Base-by-base conservation (phyloP, 1,140 invertebrate genomes). In the Frieseomelitta varia region DNA sequence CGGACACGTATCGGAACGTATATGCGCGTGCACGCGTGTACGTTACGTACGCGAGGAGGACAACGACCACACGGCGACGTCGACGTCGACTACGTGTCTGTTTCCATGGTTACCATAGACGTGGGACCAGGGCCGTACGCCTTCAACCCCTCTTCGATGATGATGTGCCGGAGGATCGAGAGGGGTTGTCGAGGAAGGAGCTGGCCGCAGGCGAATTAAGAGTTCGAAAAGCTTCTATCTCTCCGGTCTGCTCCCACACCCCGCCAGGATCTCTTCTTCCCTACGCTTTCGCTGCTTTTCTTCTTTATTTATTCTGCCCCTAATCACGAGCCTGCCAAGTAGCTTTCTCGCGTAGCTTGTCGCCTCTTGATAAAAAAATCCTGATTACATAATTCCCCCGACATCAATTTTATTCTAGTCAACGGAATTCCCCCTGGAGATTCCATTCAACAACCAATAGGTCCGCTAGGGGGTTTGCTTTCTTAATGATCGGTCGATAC, bases 151-250 rank as follows among this genome's bases (percentile, higher is more conserved):
- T 63, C 82, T 76, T 86, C 81, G 77, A 79, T 69, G 80, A 73
- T 85, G 81, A 87, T 88, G 75, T 63, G 77, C 85, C 58, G 65
- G 78, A 68, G 81, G 84, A 79, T 87, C 84, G 88, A 83, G 84
- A 86, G 78, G 79, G 86, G 85, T 82, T 73, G 71, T 34, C 84
- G 75, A 90, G 85, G 82, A 88, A 85, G 84, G 85, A 84, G 89
- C 85, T 85, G 90, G 90, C 90, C 90, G 87, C 88, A 82, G 91
- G 91, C 91, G 90, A 92, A 91, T 92, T 92, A 91, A 92, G 92
- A 92, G 85, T 92, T 92, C 88, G 90, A 91, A 92, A 92, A 85
- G 86, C 87, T 89, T 79, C 84, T 80, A 76, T 89, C 87, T 84
- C 80, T 67, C 75, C 69, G 69, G 74, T 75, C 75, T 68, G 65